Evolutionary conservation across 2,113 vertebrate species (phyloP), one percentile per base, ranked within the genome.

Genomic region (Lynx canadensis): DNA sequence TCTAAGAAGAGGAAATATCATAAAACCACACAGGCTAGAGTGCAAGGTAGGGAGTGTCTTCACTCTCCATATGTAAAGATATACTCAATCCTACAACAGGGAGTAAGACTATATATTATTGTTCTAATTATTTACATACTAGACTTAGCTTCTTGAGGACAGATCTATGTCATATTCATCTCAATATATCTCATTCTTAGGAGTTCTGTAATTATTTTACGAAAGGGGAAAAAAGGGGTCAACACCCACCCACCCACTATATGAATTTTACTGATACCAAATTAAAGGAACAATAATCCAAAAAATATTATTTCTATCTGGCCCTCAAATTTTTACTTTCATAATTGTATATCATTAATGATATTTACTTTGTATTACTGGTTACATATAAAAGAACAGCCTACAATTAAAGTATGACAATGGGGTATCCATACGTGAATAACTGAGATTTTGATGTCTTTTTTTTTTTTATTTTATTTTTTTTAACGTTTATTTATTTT

Each of bases 261-360:
- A 90, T 91, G 27, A 93, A 73, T 92, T 81, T 80, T 87, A 85
- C 50, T 25, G 89, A 66, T 21, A 92, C 5, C 21, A 96, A 90
- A 92, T 92, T n/a, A 97, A 89, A 94, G 52, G 15, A 93, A 92
- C 27, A 86, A 84, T 85, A 94, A 81, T 94, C 19, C n/a, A 94
- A 94, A 97, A 94, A 90, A 60, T 45, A 68, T 81, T 12, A 82
- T 41, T 90, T 90, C 71, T 81, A 89, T 80, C 79, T 95, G 83
- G 50, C 38, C 95, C 94, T 85, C n/a, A 95, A 94, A 84, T 38
- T 57, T 88, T 91, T 84, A 33, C 55, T 89, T 97, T 73, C 73
- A 45, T 91, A 90, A 87, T 36, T 97, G 41, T 0, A 18, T 36
- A 68, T 36, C 81, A 93, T 69, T 92, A 94, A 55, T 65, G 89